Evolutionary conservation across 2,797 vertebrate species (phyloP), one percentile per base, ranked within the genome.

Genomic region (Chromis chromis): DNA sequence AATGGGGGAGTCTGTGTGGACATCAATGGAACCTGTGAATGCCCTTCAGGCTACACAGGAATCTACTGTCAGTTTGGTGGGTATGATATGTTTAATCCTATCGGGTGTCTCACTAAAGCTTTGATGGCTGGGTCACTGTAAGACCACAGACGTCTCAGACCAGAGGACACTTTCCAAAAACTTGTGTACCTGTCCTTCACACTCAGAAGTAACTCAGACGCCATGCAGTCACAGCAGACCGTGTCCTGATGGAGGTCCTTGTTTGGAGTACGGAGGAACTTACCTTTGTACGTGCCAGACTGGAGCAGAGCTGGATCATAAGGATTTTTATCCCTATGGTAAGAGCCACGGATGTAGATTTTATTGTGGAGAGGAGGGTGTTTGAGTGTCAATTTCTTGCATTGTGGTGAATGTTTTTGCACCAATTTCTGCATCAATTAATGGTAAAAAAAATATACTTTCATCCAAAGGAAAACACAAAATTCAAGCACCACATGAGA

Each of bases 221-320:
- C 97, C 97, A 0, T 99, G 98, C 94, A 98, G 95, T 65, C 82
- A 96, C 95, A 97, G 95, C 91, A 94, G 96, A 0, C 95, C 96
- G 22, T 99, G 97, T 82, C 97, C 98, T 0, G 96, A 97, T 0
- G 97, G 98, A 0, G 96, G 97, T 19, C 96, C 97, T 3, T 99
- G 98, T 90, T 93, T 98, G 95, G 98, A 99, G 84, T 97, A 98
- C 0, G 95, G 96, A 0, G 97, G 98, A 48, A 94, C 96, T 62
- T 98, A 98, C 90, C 95, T 98, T 44, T 99, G 98, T 0, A 97
- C 98, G 42, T 99, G 97, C 90, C 97, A 98, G 92, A 96, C 96
- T 7, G 86, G 48, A 55, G 57, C 67, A 8, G 94, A 95, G 22
- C 76, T 91, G 1, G 94, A 95, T 71, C 90, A 87, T 36, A 94